Evolutionary conservation across 2,113 vertebrate species (phyloP).

Genomic region (Dromiciops gliroides): DNA sequence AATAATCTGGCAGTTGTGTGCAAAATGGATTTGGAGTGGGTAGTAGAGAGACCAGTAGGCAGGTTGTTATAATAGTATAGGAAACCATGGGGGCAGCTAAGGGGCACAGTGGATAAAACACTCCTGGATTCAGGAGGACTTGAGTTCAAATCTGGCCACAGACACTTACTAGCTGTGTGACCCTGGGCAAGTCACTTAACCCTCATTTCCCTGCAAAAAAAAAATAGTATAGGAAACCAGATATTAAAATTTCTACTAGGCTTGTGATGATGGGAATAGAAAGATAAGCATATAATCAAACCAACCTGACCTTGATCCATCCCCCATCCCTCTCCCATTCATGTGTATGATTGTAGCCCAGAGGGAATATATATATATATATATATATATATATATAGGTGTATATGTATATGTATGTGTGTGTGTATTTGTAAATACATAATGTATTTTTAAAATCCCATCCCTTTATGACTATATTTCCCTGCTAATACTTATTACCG

Average conservation of each 20-base stretch:
- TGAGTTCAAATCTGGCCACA: too few species aligned
- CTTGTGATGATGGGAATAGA: not conserved
- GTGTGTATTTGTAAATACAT: not conserved
- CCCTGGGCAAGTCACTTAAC: too few species aligned
- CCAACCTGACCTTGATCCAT: not conserved
- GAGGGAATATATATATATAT: too few species aligned
- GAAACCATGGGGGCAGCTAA: too few species aligned
- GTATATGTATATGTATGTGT: not conserved
- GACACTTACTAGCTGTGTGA: too few species aligned
- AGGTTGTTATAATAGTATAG: not conserved
- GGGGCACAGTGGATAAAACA: too few species aligned
- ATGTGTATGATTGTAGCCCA: not conserved
- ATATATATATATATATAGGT: too few species aligned
- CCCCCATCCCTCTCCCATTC: too few species aligned
- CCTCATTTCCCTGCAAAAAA: too few species aligned
- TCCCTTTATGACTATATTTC: not conserved
- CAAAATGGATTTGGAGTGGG: not conserved
- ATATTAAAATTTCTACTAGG: not conserved
- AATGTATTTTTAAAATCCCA: not conserved
- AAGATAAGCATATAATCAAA: not conserved
- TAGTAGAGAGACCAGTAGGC: not conserved
- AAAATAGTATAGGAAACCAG: not conserved
- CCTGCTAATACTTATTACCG: not conserved
- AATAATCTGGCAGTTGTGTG: not conserved
- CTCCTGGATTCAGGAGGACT: too few species aligned